Percentiles rank a stretch among this genome's conserved stretches.
These are phyloP conservation scores for Phoxinus phoxinus DNA, from an alignment of 2,113 vertebrate species.

Conservation along the genomic window DNA sequence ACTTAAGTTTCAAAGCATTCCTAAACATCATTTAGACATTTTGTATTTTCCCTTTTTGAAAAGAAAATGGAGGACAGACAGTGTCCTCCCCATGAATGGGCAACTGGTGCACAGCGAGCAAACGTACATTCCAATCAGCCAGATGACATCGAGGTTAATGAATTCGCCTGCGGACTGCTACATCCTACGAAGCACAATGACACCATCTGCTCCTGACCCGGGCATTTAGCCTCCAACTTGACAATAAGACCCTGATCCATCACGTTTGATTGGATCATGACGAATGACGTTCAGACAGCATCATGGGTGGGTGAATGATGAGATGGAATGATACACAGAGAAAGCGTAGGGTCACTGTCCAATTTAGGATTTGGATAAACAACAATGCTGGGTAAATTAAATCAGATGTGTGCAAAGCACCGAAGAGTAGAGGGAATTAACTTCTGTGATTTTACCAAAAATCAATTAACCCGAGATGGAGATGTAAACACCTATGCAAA, in stretches of 20 bases:
- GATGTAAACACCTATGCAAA: background rate
- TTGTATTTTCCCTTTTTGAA: background rate
- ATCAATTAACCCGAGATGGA: conserved; percentile 19
- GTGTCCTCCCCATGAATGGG: conserved; percentile 6
- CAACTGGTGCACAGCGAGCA: conserved; percentile 48
- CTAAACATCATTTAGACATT: background rate
- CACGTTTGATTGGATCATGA: conserved; percentile 33
- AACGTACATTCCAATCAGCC: conserved; percentile 39
- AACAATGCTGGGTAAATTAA: conserved; percentile 55
- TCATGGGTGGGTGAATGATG: conserved; percentile 18
- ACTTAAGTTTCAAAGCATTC: background rate
- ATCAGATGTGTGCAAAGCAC: conserved; percentile 24
- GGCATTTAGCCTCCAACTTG: conserved; percentile 67
- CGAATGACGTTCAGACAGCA: background rate
- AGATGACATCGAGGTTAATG: conserved; percentile 70
- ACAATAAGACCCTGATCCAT: conserved; percentile 28
- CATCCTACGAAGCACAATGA: conserved; percentile 58
- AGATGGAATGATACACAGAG: conserved; percentile 17
- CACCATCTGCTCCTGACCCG: conserved; percentile 67
- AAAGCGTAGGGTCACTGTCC: background rate
- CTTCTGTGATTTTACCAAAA: background rate
- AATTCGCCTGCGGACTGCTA: conserved; percentile 68
- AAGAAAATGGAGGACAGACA: background rate
- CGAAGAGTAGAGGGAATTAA: conserved; percentile 36
- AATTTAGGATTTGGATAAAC: conserved; percentile 31